These are phyloP conservation scores for Eupithecia inturbata DNA, from an alignment of 2,888 invertebrate species.

Conservation along the genomic window DNA sequence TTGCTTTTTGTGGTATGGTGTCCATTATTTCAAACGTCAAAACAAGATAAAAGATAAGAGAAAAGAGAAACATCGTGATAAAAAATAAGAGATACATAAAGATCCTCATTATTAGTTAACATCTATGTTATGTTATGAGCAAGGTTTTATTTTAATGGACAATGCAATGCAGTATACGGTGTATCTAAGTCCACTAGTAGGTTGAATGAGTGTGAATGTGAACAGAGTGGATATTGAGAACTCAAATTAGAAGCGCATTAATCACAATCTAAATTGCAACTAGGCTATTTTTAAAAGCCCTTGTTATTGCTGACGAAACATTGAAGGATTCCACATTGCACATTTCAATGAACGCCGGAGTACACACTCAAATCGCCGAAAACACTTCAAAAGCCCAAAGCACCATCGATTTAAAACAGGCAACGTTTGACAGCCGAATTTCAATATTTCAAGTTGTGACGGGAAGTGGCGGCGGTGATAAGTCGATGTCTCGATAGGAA, in stretches of 20 bases:
- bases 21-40: background rate
- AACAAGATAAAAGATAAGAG: too few species aligned
- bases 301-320: slow-evolving; percentile 3
- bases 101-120: background rate
- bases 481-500: slow-evolving; percentile 66
- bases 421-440: slow-evolving; percentile 31
- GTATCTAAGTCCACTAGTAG: background rate
- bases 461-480: slow-evolving; percentile 56
- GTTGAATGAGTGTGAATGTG: background rate
- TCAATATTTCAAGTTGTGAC: slow-evolving; percentile 57
- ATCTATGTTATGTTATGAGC: background rate
- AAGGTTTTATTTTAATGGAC: background rate
- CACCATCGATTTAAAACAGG: slow-evolving; percentile 17
- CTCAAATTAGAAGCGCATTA: background rate
- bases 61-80: too few species aligned
- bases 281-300: background rate
- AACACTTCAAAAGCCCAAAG: slow-evolving; percentile 6
- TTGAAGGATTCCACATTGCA: background rate
- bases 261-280: background rate
- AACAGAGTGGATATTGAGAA: background rate
- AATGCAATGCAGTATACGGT: background rate
- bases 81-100: too few species aligned
- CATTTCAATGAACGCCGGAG: background rate
- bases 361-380: slow-evolving; percentile 5
- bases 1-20: background rate